Evolutionary conservation across 2,797 vertebrate genomes (phyloP).

Genomic region (Potorous gilbertii): DNA sequence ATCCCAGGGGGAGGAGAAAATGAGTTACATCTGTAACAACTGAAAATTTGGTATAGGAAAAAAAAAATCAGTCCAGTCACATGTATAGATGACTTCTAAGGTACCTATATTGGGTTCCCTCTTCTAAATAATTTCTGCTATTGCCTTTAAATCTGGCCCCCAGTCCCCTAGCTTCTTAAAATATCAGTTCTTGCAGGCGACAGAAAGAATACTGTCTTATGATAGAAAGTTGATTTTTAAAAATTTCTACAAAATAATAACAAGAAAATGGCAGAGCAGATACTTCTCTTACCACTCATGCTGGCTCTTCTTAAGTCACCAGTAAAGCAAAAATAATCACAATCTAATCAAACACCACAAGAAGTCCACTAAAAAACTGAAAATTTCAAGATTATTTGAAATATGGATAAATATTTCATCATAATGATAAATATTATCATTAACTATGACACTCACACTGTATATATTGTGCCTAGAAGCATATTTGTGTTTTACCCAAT

Average conservation of each 20-base stretch:
- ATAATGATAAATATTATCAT: neutral
- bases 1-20: neutral
- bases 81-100: neutral
- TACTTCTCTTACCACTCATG: neutral
- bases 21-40: neutral
- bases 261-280: neutral
- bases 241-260: neutral
- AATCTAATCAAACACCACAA: neutral
- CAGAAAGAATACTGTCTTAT: neutral
- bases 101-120: neutral
- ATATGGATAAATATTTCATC: neutral
- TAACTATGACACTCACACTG: neutral
- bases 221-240: neutral
- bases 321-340: neutral
- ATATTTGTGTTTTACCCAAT: neutral
- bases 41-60: neutral
- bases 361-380: neutral
- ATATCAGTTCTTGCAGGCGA: neutral
- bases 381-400: neutral
- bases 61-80: neutral
- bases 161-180: neutral
- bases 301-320: neutral
- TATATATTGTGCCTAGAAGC: neutral
- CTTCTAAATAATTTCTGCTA: neutral
- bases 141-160: neutral